Conservation (phyloP, 2,888 invertebrate genomes). For the Cataglyphis albicans region DNA sequence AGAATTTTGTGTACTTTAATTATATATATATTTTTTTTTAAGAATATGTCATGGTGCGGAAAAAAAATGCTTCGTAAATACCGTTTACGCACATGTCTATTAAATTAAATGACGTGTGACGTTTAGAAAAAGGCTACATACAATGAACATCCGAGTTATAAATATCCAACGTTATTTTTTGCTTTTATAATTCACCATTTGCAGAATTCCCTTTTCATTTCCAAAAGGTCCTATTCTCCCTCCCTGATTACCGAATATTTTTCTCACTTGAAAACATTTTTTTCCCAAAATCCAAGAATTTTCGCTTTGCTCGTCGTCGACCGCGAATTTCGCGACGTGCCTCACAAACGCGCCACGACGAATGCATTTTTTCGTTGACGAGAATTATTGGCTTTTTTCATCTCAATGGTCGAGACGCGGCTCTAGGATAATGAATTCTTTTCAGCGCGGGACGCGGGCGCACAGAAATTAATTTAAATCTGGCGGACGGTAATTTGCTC, state of each 20-base stretch:
- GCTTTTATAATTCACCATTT: background rate
- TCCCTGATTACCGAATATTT: constrained; percentile 29
- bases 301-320: constrained; percentile 10
- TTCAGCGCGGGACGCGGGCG: constrained; percentile 49
- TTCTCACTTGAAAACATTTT: constrained; percentile 23
- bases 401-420: constrained; percentile 58
- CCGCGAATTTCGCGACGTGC: constrained; percentile 18
- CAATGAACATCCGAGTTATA: background rate
- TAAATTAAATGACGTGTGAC: background rate
- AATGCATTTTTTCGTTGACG: constrained; percentile 64
- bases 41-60: background rate
- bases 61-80: background rate
- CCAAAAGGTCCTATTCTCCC: no score
- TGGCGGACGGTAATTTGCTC: constrained; percentile 57
- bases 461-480: constrained; percentile 64
- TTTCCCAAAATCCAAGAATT: constrained; percentile 37
- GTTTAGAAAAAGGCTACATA: background rate
- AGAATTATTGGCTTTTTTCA: constrained; percentile 68
- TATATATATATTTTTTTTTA: background rate
- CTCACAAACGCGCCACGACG: constrained; percentile 14
- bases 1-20: background rate
- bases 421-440: constrained; percentile 63
- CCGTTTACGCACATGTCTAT: background rate
- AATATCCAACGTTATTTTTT: constrained; percentile 8
- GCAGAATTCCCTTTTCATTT: constrained; percentile 6